phyloP scores from a whole-genome alignment of 2,113 vertebrate species.

The Circaetus cinerascens region DNA sequence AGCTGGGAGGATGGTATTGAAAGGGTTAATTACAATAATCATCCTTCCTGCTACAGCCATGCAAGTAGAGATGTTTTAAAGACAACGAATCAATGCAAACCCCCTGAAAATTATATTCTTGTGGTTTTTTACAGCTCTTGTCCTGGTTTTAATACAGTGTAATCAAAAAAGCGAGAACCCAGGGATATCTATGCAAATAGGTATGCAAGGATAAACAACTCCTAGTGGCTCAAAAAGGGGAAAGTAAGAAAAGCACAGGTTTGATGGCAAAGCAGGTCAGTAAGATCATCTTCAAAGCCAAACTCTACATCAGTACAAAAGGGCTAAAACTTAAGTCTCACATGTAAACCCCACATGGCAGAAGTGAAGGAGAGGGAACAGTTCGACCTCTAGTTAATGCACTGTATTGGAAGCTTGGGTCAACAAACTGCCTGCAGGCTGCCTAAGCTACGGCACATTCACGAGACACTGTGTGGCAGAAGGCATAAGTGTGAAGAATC shows the following conservation, averaged over 20 bases:
- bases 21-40: background rate
- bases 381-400: background rate
- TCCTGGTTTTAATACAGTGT: background rate
- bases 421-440: background rate
- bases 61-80: background rate
- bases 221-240: background rate
- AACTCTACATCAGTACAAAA: background rate
- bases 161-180: background rate
- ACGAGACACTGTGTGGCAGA: rapidly evolving
- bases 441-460: rapidly evolving
- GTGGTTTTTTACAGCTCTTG: background rate
- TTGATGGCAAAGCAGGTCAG: background rate
- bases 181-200: background rate
- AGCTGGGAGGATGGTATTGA: background rate
- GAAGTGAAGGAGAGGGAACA: background rate
- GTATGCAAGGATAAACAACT: background rate
- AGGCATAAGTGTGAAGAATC: background rate
- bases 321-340: background rate
- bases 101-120: background rate
- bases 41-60: background rate
- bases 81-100: background rate
- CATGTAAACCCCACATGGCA: background rate
- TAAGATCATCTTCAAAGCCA: background rate
- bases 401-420: background rate
- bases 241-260: background rate